Conservation (phyloP, 2,888 invertebrate genomes). For the Trichacis sp. region DNA sequence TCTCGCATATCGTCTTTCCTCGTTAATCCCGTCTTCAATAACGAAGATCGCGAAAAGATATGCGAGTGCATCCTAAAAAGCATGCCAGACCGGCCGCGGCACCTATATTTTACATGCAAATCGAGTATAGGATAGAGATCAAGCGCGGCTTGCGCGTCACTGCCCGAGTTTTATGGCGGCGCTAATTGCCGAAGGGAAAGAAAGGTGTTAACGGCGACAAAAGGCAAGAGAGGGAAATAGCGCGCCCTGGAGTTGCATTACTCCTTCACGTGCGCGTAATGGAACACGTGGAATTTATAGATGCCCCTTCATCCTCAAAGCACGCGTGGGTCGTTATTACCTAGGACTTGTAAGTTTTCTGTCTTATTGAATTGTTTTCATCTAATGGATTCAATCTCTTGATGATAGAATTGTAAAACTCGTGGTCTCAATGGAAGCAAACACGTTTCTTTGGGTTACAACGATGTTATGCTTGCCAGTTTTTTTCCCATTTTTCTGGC, state of each 20-base stretch:
- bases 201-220: conserved; percentile 60
- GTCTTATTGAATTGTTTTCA: no score
- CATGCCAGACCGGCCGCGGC: conserved; percentile 33
- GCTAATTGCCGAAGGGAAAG: conserved; percentile 61
- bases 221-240: conserved; percentile 32
- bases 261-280: conserved; percentile 1
- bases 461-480: no score
- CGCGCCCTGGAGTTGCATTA: conserved; percentile 16
- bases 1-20: no score
- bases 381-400: no score
- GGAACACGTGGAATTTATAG: conserved; percentile 5
- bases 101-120: conserved; percentile 55
- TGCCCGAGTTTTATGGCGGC: conserved; percentile 54
- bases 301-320: not conserved
- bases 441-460: no score
- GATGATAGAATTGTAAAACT: no score
- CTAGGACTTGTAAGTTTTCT: no score
- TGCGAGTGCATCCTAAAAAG: conserved; percentile 8
- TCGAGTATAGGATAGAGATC: conserved; percentile 44
- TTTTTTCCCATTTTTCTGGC: no score
- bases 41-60: no score
- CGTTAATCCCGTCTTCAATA: no score
- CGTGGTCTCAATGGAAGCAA: no score
- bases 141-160: conserved; percentile 23
- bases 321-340: no score